Evolutionary conservation across 1,140 invertebrate species (phyloP).

Genomic region (Armadillidium nasatum): DNA sequence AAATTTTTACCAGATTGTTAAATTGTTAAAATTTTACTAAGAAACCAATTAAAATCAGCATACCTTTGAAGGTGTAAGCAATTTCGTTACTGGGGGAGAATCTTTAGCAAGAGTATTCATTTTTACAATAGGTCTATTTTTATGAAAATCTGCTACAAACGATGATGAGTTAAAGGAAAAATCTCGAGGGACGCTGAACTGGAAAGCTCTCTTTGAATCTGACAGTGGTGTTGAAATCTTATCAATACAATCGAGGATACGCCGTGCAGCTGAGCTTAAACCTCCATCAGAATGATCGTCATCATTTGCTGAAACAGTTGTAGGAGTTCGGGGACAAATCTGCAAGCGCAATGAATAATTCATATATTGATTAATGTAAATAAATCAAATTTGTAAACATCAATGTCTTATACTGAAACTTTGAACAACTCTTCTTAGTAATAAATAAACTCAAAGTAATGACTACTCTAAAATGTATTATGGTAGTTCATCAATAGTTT

Average conservation of each 20-base stretch:
- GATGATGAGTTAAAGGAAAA: not conserved
- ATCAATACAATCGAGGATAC: not conserved
- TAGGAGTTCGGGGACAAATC: not conserved
- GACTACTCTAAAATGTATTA: too few species aligned
- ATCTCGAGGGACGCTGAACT: not conserved
- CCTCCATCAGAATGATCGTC: not conserved
- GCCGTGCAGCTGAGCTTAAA: not conserved
- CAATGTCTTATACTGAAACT: too few species aligned
- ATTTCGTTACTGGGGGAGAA: not conserved
- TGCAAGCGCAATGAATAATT: not conserved
- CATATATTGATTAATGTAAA: too few species aligned
- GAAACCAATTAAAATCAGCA: too few species aligned
- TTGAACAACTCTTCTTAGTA: too few species aligned
- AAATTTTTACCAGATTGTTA: too few species aligned
- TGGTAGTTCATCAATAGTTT: too few species aligned
- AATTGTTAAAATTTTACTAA: too few species aligned
- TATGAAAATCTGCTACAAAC: not conserved
- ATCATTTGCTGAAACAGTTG: not conserved
- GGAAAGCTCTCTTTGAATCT: not conserved
- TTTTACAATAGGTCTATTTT: not conserved
- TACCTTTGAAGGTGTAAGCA: not conserved
- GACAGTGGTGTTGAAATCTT: not conserved
- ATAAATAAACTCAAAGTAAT: too few species aligned
- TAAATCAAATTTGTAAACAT: too few species aligned
- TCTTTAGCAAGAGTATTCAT: not conserved